A percentile compares a stretch with the other conserved stretches of the same genome.
phyloP scores from a whole-genome alignment of 2,113 vertebrate genomes.

The Rhinolophus ferrumequinum region DNA sequence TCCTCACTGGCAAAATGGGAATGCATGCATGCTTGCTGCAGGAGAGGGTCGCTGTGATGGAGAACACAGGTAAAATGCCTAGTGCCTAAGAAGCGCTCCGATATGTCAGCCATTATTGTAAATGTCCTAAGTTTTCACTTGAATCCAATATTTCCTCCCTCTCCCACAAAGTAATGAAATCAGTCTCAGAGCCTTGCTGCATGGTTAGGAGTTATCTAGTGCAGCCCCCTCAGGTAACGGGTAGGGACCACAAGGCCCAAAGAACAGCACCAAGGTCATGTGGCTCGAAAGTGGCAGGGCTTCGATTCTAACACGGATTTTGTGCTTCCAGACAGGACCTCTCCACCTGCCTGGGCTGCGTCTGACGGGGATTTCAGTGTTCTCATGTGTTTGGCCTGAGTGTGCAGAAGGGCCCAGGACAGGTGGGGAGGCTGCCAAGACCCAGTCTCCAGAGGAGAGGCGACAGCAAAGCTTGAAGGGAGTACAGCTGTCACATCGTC shows the following conservation, averaged over 20 bases:
- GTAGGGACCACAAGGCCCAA: neutral
- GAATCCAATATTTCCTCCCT: neutral
- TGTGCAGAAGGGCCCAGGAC: too few relatives aligned
- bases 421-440: neutral
- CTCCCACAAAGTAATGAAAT: neutral
- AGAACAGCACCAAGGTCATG: neutral
- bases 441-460: neutral
- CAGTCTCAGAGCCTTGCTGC: neutral
- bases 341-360: neutral
- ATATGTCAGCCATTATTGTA: accelerated
- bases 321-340: too few relatives aligned
- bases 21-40: accelerated
- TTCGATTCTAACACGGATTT: neutral
- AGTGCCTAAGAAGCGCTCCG: accelerated
- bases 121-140: neutral
- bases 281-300: neutral
- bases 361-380: too few relatives aligned
- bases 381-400: neutral
- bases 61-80: neutral
- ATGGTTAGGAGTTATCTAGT: neutral
- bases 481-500: neutral
- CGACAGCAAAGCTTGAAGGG: neutral
- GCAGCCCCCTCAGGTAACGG: accelerated
- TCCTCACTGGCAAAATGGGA: neutral
- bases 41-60: neutral